Base-by-base conservation (phyloP, 2,888 invertebrate species). In the Eupithecia abbreviata region DNA sequence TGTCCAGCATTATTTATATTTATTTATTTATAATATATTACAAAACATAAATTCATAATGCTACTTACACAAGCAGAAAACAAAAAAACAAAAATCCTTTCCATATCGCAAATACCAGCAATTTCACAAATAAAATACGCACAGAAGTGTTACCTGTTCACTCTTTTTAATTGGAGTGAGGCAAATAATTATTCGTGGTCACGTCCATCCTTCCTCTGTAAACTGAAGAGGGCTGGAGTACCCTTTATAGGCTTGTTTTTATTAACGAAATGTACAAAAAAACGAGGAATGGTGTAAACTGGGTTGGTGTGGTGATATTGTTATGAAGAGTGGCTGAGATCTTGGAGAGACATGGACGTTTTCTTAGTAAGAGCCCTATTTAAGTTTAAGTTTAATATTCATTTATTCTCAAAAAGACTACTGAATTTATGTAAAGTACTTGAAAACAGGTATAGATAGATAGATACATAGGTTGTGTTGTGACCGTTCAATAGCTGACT, bases 121-220 rank as follows among this genome's bases (percentile, higher is more conserved):
- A 43, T 70, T 75, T 67, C 41, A 43, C 67, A 74, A 76, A 78
- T 72, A 76, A 69, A 69, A 66, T 55, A n/a, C 55, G 65, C 75
- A 70, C 76, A 66, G 67, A 79, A 83, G 80, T 81, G 77, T 69
- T 76, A 84, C 86, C 85, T 85, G 84, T 82, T 81, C 81, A 84
- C 81, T 86, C 81, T 87, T 88, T 86, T 86, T 89, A 89, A 89
- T 89, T 89, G 88, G 85, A 87, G 86, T 81, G 86, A 82, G 81
- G 81, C 83, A 86, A 88, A 89, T 89, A 86, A 89, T 89, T 89
- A 89, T 89, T 89, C 89, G 84, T 76, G 79, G 84, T 79, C 89
- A 89, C 88, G 89, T 81, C 68, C 78, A 79, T 77, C 75, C 78
- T 30, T 18, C 74, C 79, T 80, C 76, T 79, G 79, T 78, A 77